Base-by-base conservation (phyloP, 1,140 invertebrate species). In the Hydropsyche tenuis region DNA sequence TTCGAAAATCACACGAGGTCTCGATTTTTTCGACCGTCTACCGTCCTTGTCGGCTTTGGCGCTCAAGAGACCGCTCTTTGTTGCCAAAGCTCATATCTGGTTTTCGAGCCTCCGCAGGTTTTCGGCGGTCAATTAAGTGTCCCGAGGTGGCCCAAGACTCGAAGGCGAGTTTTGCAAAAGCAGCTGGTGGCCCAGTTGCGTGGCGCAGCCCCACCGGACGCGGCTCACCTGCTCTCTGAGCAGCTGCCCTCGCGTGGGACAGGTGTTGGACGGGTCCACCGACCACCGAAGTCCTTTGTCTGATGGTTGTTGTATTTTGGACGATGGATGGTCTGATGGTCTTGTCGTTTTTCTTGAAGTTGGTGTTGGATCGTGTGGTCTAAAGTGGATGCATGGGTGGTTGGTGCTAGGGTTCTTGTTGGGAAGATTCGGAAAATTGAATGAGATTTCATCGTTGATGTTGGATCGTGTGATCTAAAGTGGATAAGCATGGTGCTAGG, bases 161-260 rank as follows among this genome's bases (percentile, higher is more conserved):
- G 18, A 25, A 60, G 22, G 12, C 56, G 23, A 60, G 56, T 11
- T 25, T 18, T 18, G 18, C 51, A 53, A 5, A 4, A 42, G 30
- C 63, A 65, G 63, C 65, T 69, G 65, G 65, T 30, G 65, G 37
- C 43, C 65, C 65, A 69, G 43, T 30, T 69, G 65, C 16, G 42
- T 20, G 37, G 30, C 3, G 30, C 18, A 14, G 45, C 37, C 65
- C 65, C 65, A 51, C 46, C 65, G 65, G 63, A 48, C 65, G 65
- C 65, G 43, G 46, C 18, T 48, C 65, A 30, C 65, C 43, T 48
- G 65, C 45, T 11, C 65, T 7, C 6, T n/a, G 64, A 27, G 43
- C 65, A 69, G 65, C 65, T 69, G 65, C 65, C 65, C 45, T 51
- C 65, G 3, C 12, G 27, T 18, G 43, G 12, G 64, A 46, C 64